Evolutionary conservation across 2,888 invertebrate species (phyloP), one percentile per base, ranked within the genome.

Genomic region (Pyrrhia umbra): DNA sequence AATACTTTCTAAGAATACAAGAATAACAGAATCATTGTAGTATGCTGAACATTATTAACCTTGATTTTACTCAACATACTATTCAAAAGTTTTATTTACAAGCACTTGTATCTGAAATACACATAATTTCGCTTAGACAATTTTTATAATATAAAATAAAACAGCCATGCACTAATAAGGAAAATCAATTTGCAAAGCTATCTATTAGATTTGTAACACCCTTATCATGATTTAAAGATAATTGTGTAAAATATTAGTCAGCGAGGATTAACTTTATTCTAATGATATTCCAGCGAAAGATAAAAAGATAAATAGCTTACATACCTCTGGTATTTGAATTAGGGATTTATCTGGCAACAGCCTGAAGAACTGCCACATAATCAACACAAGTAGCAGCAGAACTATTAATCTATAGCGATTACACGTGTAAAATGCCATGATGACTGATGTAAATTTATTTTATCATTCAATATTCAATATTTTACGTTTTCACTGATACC

Each of bases 361-460:
- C 23, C 90, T 90, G 60, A 91, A 88, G 58, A 90, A 81, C 81
- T 95, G 95, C 94, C 94, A 95, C 82, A 92, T 83, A 77, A 95
- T 95, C 67, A 95, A 81, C n/a, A 85, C 84, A 46, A 94, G 57
- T 65, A 95, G 83, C 43, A 94, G 77, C 30, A 94, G 78, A 72
- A 95, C 94, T 49, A 94, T 81, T 61, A 95, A 81, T 80, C 92
- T 92, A 70, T 93, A 95, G 57, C 92, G 88, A 81, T 91, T 94
- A 79, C 92, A 94, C 0, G 91, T 90, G 83, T 92, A 93, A 81
- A 93, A 93, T 67, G 91, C 90, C 95, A 95, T 88, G 75, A 52
- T 84, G 52, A 63, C 55, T 77, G 13, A 71, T 59, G 18, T 54
- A 57, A 56, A 27, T 45, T 18, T 20, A 30, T 16, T 16, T 50